Conservation (phyloP, 1,140 invertebrate genomes). For the Pseudomyrmex concolor region DNA sequence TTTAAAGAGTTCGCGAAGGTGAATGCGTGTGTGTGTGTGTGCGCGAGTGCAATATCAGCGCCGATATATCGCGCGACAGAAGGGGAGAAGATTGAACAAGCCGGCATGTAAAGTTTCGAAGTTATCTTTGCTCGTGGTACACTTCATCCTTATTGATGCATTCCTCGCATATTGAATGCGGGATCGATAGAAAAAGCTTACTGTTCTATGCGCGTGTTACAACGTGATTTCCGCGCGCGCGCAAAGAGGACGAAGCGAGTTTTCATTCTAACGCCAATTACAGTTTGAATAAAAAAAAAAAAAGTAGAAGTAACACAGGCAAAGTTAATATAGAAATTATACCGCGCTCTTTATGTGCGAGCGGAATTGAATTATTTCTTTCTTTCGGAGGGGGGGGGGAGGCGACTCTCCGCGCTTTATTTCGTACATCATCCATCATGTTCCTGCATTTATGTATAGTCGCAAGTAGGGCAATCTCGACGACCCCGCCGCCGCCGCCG, state of each 20-base stretch:
- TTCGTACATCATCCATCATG: slow-evolving; percentile 64
- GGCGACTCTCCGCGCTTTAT: slow-evolving; percentile 50
- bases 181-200: slow-evolving; percentile 59
- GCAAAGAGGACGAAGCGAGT: not conserved
- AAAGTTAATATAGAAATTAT: slow-evolving; percentile 53
- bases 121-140: slow-evolving; percentile 56
- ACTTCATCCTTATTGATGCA: slow-evolving; percentile 51
- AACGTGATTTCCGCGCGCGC: slow-evolving; percentile 7
- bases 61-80: slow-evolving; percentile 23
- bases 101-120: slow-evolving; percentile 22
- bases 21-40: not conserved
- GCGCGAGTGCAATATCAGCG: slow-evolving; percentile 18
- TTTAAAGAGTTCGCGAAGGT: slow-evolving; percentile 41
- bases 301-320: not conserved
- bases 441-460: slow-evolving; percentile 59
- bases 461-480: slow-evolving; percentile 60
- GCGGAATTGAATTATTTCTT: slow-evolving; percentile 48
- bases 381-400: too few species aligned
- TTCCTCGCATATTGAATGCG: slow-evolving; percentile 48
- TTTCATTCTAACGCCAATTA: slow-evolving; percentile 1
- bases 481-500: not conserved
- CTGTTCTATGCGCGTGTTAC: slow-evolving; percentile 32
- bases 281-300: too few species aligned
- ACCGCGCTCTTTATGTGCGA: slow-evolving; percentile 15
- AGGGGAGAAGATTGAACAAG: slow-evolving; percentile 40